Evolutionary conservation across 35 echinoderm and acorn worm species (phyloP).

Genomic region (Nesometra sesokonis): DNA sequence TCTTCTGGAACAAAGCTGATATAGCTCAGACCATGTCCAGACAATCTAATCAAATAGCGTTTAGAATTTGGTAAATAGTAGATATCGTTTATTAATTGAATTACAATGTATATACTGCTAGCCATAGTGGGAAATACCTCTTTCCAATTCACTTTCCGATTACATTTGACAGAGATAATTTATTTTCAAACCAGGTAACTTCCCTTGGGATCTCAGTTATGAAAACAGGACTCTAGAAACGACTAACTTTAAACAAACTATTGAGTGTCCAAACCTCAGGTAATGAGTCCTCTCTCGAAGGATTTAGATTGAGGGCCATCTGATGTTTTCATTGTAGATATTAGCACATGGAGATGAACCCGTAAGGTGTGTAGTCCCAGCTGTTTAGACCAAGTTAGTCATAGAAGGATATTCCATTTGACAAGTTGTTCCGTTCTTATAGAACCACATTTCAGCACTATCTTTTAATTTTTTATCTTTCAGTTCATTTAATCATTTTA

Average conservation of each 20-base stretch:
- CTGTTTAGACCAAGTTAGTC: background rate
- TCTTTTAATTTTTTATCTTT: background rate
- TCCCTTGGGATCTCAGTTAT: background rate
- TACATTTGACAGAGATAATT: background rate
- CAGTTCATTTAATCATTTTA: background rate
- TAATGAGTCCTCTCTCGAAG: background rate
- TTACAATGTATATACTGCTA: background rate
- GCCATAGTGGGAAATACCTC: background rate
- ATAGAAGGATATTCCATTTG: background rate
- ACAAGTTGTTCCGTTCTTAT: background rate
- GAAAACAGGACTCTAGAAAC: background rate
- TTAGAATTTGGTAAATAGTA: background rate
- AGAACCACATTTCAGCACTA: background rate
- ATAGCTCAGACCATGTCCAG: no score
- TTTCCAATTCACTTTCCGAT: background rate
- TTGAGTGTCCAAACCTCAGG: background rate
- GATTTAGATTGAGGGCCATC: background rate
- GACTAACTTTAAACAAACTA: background rate
- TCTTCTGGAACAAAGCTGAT: background rate
- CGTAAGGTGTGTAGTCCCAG: background rate
- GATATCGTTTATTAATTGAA: background rate
- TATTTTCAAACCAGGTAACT: background rate
- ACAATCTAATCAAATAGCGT: background rate
- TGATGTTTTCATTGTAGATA: background rate
- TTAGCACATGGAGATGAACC: background rate